Evolutionary conservation across 2,113 vertebrate species (phyloP).

Genomic region (Chaenocephalus aceratus): DNA sequence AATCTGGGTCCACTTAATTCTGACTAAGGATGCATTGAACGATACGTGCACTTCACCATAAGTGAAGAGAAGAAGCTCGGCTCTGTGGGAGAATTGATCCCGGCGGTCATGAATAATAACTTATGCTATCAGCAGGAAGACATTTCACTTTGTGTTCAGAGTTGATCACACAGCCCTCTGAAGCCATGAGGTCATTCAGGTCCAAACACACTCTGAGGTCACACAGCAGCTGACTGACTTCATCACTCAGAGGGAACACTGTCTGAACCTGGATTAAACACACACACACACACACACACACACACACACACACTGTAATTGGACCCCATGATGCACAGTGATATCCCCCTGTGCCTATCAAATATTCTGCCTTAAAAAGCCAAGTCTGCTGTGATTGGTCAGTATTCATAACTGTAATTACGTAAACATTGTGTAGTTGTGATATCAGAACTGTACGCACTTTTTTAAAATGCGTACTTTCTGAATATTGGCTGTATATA

Average conservation of each 20-base stretch:
- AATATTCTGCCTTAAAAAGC: neutral
- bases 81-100: neutral
- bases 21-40: slow-evolving; percentile 1
- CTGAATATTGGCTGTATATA: neutral
- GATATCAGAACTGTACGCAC: too few relatives aligned
- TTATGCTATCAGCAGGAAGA: neutral
- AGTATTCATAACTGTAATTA: too few relatives aligned
- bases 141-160: neutral
- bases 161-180: neutral
- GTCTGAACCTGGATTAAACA: slow-evolving; percentile 42
- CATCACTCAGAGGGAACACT: slow-evolving; percentile 48
- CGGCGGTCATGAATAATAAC: slow-evolving; percentile 8
- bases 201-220: slow-evolving; percentile 42
- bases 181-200: slow-evolving; percentile 29
- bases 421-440: too few relatives aligned
- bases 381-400: too few relatives aligned
- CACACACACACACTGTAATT: too few relatives aligned
- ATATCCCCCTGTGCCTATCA: neutral
- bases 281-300: neutral
- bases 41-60: too few relatives aligned
- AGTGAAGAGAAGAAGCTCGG: neutral
- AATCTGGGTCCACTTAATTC: neutral
- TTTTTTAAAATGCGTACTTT: too few relatives aligned
- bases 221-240: slow-evolving; percentile 60
- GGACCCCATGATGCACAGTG: neutral